phyloP scores from a whole-genome alignment of 2,113 vertebrate genomes.

The Petaurus breviceps region DNA sequence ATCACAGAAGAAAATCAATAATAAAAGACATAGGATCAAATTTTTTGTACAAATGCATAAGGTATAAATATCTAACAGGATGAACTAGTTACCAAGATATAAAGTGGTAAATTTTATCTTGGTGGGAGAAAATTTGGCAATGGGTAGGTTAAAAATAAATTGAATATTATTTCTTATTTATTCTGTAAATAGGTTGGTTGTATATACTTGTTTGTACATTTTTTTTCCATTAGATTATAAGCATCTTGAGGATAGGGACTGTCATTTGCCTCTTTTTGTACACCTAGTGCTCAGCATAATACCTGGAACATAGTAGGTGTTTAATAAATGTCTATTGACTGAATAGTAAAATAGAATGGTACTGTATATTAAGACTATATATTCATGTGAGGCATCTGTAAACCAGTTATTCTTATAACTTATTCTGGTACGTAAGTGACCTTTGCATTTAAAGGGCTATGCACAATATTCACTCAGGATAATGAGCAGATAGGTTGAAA shows the following conservation, averaged over 20 bases:
- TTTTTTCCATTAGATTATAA: not conserved
- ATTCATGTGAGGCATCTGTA: not conserved
- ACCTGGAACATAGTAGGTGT: not conserved
- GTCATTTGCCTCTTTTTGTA: not conserved
- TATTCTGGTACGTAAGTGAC: not conserved
- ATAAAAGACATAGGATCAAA: not conserved
- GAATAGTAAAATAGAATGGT: not conserved
- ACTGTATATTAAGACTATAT: not conserved
- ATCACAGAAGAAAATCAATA: not conserved
- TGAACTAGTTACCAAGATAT: not conserved
- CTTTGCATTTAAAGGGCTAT: not conserved
- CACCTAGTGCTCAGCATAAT: not conserved
- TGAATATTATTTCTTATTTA: not conserved
- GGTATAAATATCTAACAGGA: not conserved
- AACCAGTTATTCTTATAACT: not conserved
- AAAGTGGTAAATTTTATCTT: not conserved
- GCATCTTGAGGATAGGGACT: not conserved
- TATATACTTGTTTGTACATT: not conserved
- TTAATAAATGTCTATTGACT: not conserved
- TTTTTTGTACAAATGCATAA: not conserved
- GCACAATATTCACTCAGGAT: not conserved
- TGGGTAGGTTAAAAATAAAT: not conserved
- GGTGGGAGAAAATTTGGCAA: not conserved
- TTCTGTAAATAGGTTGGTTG: not conserved
- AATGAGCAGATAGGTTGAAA: not conserved